Conservation (phyloP, 2,888 invertebrate genomes). For the Vannuccia rotundouncinata region DNA sequence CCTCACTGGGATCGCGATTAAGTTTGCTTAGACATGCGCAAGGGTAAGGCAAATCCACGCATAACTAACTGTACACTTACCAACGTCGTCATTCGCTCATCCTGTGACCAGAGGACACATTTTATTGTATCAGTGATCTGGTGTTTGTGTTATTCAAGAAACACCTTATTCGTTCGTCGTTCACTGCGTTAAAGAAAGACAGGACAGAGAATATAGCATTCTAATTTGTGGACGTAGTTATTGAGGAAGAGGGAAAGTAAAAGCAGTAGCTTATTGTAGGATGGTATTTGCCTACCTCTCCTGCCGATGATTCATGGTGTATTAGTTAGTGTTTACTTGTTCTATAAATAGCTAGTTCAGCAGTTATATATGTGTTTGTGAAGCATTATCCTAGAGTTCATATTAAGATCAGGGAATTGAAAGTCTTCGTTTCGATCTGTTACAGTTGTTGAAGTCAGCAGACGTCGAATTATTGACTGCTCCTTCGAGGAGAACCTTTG, state of each 20-base stretch:
- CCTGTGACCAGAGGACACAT: not conserved
- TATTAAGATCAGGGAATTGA: too few species aligned
- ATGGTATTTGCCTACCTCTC: not conserved
- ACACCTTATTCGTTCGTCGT: too few species aligned
- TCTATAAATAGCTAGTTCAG: too few species aligned
- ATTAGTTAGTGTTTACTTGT: not conserved
- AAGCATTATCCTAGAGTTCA: too few species aligned
- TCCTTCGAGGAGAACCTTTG: slow-evolving; percentile 8
- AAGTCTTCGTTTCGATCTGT: not conserved
- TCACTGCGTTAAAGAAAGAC: not conserved
- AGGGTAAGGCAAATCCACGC: not conserved
- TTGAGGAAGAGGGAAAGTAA: not conserved
- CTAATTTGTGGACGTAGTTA: not conserved
- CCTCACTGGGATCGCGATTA: not conserved
- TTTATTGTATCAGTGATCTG: not conserved
- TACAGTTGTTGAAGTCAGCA: not conserved
- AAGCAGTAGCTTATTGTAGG: not conserved
- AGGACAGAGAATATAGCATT: not conserved
- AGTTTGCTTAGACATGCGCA: not conserved
- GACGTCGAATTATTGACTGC: not conserved
- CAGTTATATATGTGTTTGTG: too few species aligned
- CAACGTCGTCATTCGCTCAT: not conserved
- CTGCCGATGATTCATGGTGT: not conserved
- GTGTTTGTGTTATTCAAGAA: not conserved
- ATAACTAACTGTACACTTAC: too few species aligned